Evolutionary conservation across 2,797 vertebrate genomes (phyloP), one percentile per base, ranked within the genome.

Genomic region (Eleutherodactylus coqui): DNA sequence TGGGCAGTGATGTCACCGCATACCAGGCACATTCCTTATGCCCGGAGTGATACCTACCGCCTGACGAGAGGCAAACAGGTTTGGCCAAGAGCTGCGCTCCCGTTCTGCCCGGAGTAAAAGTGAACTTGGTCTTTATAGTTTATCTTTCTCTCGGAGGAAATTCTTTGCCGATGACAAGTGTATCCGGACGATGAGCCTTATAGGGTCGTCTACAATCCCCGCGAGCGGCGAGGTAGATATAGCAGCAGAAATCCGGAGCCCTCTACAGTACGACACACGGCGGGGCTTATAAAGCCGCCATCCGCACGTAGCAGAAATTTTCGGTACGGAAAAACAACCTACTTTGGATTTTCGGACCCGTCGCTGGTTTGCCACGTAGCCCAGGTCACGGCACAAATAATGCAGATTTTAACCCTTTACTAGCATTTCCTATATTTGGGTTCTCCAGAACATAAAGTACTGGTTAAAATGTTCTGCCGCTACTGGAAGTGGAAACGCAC

Each of bases 11-110:
- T 1, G 21, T 45, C 10, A 73, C 4, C n/a, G 17, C 70, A 73
- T 73, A 27, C 38, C 70, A 45, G n/a, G 21, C 69, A 45, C 9
- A 73, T 73, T 73, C 70, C 70, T 73, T 73, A 14, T 45, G 24
- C 43, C 45, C 38, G 0, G 24, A 27, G 41, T 45, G 70, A 73
- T 45, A 73, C 70, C 24, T 73, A 24, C 36, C 19, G n/a, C 67
- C 36, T 70, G 67, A 73, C 70, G 6, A 69, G 16, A 45, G 38
- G 14, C 24, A 45, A 67, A 45, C 69, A 72, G 69, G 38, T 72
- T 43, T 45, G 41, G 43, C 67, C 67, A 5, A 70, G 21, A 2
- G 38, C 19, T 41, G 0, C 16, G 41, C 24, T 73, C 38, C 0
- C n/a, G n/a, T n/a, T n/a, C n/a, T n/a, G n/a, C n/a, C n/a, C n/a